Evolutionary conservation across 2,888 invertebrate species (phyloP).

Genomic region (Oxytorus armatus): DNA sequence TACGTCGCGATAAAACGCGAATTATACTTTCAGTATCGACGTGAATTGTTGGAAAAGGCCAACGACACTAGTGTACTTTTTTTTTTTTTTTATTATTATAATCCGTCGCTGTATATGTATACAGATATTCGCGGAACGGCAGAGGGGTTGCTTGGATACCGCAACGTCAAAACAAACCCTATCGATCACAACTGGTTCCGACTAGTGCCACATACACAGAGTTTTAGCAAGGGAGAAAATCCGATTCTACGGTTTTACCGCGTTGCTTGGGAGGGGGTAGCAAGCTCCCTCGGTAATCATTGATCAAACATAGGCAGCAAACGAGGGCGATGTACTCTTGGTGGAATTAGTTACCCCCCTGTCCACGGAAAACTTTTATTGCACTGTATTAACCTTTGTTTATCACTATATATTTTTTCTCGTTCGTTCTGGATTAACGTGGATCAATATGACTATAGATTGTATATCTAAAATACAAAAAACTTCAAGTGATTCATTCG

Average conservation of each 20-base stretch:
- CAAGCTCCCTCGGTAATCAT: constrained; percentile 70
- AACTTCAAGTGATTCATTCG: constrained; percentile 24
- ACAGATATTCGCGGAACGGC: constrained; percentile 8
- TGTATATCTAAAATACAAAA: not conserved
- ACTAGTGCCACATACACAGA: constrained; percentile 10
- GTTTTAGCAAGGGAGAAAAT: constrained; percentile 48
- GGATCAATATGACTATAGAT: not conserved
- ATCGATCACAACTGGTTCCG: constrained; percentile 74
- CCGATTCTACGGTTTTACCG: constrained; percentile 47
- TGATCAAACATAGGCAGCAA: constrained; percentile 75
- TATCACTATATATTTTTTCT: not conserved
- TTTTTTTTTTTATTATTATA: constrained; percentile 26
- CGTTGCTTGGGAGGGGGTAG: constrained; percentile 34
- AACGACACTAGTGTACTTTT: constrained; percentile 57
- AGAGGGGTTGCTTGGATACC: constrained; percentile 78
- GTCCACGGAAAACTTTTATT: not conserved
- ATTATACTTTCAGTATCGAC: constrained; percentile 54
- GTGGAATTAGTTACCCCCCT: constrained; percentile 29
- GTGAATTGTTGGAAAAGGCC: constrained; percentile 54
- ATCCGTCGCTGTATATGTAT: constrained; percentile 6
- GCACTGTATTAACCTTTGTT: not conserved
- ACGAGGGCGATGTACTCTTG: constrained; percentile 52
- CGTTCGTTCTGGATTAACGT: not conserved
- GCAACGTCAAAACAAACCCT: constrained; percentile 79
- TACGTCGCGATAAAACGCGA: constrained; percentile 25